Evolutionary conservation across 2,113 vertebrate genomes (phyloP).

Genomic region (Progne subis): DNA sequence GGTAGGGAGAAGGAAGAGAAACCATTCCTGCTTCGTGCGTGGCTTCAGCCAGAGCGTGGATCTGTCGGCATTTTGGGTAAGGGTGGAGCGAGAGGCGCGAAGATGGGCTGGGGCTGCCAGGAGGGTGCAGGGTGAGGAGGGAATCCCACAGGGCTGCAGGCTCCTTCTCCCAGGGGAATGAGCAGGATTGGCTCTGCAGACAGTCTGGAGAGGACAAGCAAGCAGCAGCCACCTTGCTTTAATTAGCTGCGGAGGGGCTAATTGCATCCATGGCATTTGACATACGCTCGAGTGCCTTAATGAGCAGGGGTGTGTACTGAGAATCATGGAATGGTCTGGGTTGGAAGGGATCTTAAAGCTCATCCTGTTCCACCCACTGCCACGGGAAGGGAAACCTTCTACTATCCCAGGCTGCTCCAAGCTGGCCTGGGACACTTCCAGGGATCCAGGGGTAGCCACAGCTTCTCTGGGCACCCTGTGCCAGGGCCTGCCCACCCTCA

Average conservation of each 20-base stretch:
- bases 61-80: accelerated
- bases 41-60: background rate
- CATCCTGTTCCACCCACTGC: background rate
- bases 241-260: background rate
- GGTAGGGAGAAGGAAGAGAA: background rate
- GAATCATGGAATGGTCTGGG: background rate
- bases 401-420: accelerated
- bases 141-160: background rate
- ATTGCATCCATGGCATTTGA: background rate
- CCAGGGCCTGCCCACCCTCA: accelerated
- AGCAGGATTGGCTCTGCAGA: background rate
- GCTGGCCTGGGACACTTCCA: accelerated
- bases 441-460: background rate
- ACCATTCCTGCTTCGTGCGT: background rate
- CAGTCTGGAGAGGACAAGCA: background rate
- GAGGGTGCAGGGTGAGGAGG: background rate
- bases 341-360: background rate
- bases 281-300: accelerated
- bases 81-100: background rate
- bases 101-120: background rate
- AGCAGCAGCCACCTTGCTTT: background rate
- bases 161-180: background rate
- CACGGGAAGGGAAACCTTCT: background rate
- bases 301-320: background rate
- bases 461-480: background rate